These are phyloP conservation scores for Drosophila trichaetosa DNA, from an alignment of 2,888 invertebrate genomes.

Conservation along the genomic window DNA sequence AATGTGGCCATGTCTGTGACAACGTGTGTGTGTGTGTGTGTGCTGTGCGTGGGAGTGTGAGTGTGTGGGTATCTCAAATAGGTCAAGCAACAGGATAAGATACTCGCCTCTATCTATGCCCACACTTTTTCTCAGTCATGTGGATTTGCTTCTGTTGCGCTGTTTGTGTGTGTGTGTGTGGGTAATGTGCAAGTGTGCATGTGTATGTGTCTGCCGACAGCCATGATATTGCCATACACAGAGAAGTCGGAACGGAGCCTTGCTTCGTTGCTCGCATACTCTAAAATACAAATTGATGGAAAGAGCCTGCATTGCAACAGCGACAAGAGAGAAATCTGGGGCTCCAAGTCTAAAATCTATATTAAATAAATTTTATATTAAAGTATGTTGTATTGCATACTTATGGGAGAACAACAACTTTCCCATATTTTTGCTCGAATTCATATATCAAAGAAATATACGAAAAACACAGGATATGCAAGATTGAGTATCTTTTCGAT, in stretches of 20 bases:
- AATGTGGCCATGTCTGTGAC: conserved; percentile 39
- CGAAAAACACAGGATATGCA: not conserved
- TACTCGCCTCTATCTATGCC: conserved; percentile 10
- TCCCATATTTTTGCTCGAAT: not conserved
- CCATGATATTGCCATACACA: conserved; percentile 57
- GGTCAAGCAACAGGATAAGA: conserved; percentile 63
- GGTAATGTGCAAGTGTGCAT: not conserved
- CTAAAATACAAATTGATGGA: conserved; percentile 2
- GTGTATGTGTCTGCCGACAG: conserved; percentile 20
- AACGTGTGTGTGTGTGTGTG: conserved; percentile 5
- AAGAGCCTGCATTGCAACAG: not conserved
- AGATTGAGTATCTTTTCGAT: not conserved
- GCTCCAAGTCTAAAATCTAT: not conserved
- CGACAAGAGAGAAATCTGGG: not conserved
- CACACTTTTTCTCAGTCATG: not conserved
- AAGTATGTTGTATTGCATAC: not conserved
- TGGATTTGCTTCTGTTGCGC: not conserved
- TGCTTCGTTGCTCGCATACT: conserved; percentile 13
- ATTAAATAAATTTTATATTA: not conserved
- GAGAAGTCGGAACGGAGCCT: conserved; percentile 36
- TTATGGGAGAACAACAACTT: not conserved
- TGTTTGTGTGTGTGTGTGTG: not conserved
- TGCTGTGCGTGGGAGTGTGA: not conserved
- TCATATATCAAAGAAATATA: not conserved
- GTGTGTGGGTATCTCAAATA: conserved; percentile 26